A percentile compares a stretch with the other conserved stretches of the same genome.
These are phyloP conservation scores for Dynastes grantii DNA, from an alignment of 2,888 invertebrate genomes.

Conservation along the genomic window DNA sequence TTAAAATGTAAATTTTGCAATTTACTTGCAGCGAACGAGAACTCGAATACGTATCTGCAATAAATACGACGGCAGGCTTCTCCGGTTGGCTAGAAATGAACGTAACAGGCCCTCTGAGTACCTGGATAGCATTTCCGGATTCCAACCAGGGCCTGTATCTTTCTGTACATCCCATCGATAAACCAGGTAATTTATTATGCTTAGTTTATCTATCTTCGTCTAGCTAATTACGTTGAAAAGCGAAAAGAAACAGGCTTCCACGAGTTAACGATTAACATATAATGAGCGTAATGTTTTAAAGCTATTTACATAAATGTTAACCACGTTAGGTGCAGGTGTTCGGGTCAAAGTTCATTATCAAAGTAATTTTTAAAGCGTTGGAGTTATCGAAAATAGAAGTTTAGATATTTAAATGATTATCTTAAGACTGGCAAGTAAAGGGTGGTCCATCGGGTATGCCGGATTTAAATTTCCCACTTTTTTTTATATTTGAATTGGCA, in stretches of 20 bases:
- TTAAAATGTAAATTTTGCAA: slow-evolving; percentile 48
- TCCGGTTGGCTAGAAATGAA: slow-evolving; percentile 93
- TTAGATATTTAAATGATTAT: no score
- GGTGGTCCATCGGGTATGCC: no score
- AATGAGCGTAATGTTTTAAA: no score
- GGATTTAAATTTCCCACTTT: no score
- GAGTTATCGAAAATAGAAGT: no score
- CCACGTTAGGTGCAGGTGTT: no score
- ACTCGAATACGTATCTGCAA: slow-evolving; percentile 81
- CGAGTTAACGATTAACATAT: no score
- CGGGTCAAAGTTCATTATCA: no score
- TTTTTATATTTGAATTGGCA: no score
- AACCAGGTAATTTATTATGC: slow-evolving; percentile 74
- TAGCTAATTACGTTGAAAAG: neutral
- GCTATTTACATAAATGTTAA: no score
- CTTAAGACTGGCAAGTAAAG: no score
- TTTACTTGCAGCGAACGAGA: slow-evolving; percentile 76
- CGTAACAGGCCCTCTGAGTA: slow-evolving; percentile 82
- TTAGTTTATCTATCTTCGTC: slow-evolving; percentile 30
- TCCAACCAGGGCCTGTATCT: slow-evolving; percentile 90
- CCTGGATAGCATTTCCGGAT: slow-evolving; percentile 86
- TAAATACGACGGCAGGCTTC: slow-evolving; percentile 83
- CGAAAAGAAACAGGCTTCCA: neutral
- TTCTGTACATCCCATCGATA: slow-evolving; percentile 82
- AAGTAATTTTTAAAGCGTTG: no score